Evolutionary conservation across 1,140 invertebrate genomes (phyloP), one percentile per base, ranked within the genome.

Genomic region (Chironomus striatipennis): DNA sequence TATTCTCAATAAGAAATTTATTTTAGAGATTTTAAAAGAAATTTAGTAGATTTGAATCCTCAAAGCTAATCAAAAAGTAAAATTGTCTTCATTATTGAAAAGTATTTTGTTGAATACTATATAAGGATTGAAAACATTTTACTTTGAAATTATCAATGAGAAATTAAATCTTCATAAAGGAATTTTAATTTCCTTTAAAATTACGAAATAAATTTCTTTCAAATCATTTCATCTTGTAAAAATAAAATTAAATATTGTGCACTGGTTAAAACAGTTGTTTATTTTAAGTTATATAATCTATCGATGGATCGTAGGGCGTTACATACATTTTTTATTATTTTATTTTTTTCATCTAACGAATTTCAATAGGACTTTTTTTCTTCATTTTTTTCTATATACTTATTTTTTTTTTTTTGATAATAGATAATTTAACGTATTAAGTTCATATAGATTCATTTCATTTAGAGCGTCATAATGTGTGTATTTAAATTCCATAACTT

Each of bases 361-460:
- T 57, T n/a, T 57, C 47, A 57, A 57, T 57, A 57, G 47, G 47
- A n/a, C n/a, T 57, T 47, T 47, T 47, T 47, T 15, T 47, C 43
- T 47, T 57, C n/a, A n/a, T 47, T 57, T 57, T 57, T n/a, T 57
- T 57, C 47, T 57, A 57, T 57, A 57, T 57, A 57, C 47, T 57
- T 34, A 34, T 34, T 34, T 34, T 5, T 34, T 5, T 34, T 34
- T 34, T 34, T 34, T 57, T 57, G 47, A 57, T 57, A 57, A 57
- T 57, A 57, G 47, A 57, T 57, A n/a, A 57, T 57, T 34, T 57
- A 57, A 57, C 47, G 12, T 57, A 57, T 57, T 57, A 57, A 57
- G 47, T 57, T 57, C 47, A 57, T 57, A 57, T 57, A 57, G 47
- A n/a, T 57, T 57, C 47, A 57, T 57, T 57, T 57, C n/a, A 57